Conservation (phyloP, 35 echinoderm and acorn worm species). For the Chiridota heheva region DNA sequence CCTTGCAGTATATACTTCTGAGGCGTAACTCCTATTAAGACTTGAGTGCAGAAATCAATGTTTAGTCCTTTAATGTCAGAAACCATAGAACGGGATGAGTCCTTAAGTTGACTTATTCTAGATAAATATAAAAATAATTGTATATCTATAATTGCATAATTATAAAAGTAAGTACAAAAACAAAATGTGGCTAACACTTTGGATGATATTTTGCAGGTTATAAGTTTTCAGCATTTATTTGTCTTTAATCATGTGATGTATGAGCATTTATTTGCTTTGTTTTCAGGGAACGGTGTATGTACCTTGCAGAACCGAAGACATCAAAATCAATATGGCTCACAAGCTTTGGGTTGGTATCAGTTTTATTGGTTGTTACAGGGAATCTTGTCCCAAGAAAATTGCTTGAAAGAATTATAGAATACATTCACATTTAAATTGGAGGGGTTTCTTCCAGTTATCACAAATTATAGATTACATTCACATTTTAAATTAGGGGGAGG, state of each 20-base stretch:
- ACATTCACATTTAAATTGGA: not conserved
- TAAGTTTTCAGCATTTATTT: not conserved
- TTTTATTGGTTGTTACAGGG: not conserved
- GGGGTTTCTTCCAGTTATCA: not conserved
- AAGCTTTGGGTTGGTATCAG: slow-evolving; percentile 79
- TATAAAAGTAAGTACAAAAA: too few relatives aligned
- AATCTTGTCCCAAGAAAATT: not conserved
- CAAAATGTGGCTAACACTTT: too few relatives aligned
- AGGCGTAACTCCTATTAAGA: too few relatives aligned
- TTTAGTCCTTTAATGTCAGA: too few relatives aligned
- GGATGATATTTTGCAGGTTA: too few relatives aligned
- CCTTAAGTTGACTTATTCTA: too few relatives aligned
- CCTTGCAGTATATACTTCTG: too few relatives aligned
- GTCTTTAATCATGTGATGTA: not conserved
- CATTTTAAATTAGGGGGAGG: not conserved
- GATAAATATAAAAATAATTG: too few relatives aligned
- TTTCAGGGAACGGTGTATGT: slow-evolving; percentile 88
- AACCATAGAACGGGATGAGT: too few relatives aligned
- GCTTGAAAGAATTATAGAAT: not conserved
- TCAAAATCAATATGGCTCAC: slow-evolving; percentile 96
- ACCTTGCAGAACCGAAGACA: slow-evolving; percentile 85
- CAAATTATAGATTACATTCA: not conserved
- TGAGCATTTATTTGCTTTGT: slow-evolving; percentile 8
- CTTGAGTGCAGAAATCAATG: too few relatives aligned
- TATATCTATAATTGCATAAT: too few relatives aligned